Base-by-base conservation (phyloP, 1,140 invertebrate species). In the Aphis gossypii region DNA sequence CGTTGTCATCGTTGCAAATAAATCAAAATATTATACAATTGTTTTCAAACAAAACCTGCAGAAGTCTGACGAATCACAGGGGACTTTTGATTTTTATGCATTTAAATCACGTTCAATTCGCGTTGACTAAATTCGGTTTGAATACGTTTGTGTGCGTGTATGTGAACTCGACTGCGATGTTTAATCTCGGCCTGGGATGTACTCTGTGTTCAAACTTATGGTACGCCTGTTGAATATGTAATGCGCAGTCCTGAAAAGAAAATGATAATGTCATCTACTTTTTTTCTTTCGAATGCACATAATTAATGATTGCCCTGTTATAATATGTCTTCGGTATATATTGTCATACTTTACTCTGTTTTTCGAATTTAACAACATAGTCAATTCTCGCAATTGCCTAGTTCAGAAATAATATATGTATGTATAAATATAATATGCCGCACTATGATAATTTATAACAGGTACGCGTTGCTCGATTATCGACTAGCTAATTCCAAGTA, bases 161-260 rank as follows among this genome's bases (percentile, higher is more conserved):
- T 23, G 87, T 38, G 30, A 56, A 89, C 88, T 38, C 88, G 88
- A 56, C 51, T 25, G 51, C 88, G 88, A 89, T 89, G 35, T 89
- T 89, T 89, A 89, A 89, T 89, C 88, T 56, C 88, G 48, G 48
- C 6, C 48, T 18, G 88, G 51, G 48, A 89, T 89, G 51, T 48
- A 20, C 46, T 51, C 30, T n/a, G 86, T 46, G 86, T 89, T 89
- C 51, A 56, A 56, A 89, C 88, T 89, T 89, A 41, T 54, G 48
- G 88, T 41, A 89, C 88, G 88, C 88, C 88, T 89, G 88, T 89
- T 89, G 88, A 89, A 89, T 89, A 89, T 89, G 88, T 38, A 89
- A 89, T 89, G 48, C 14, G 88, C 51, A 54, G 46, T 35, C 35
- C 48, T 54, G 88, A 89, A 56, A 88, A 89, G 18, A 89, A 89